Evolutionary conservation across 2,888 invertebrate species (phyloP), one percentile per base, ranked within the genome.

Genomic region (Drosophila acutilabella): DNA sequence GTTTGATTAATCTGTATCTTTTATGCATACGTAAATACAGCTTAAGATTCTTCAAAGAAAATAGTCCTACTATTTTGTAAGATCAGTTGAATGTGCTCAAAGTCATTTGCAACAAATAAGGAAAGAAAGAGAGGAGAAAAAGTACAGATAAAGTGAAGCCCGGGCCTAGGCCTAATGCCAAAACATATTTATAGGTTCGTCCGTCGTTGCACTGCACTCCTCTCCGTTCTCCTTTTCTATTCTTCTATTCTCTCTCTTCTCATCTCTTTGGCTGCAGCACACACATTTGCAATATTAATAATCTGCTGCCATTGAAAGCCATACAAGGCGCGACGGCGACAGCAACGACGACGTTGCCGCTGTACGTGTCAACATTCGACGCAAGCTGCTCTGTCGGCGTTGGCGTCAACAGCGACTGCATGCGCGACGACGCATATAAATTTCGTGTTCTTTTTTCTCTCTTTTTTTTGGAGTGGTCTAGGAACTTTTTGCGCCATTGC

Each of bases 261-360:
- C 47, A 6, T 38, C 14, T 45, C 50, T 52, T n/a, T 44, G 7
- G 14, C 33, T 13, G 52, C 14, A 8, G 4, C 44, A n/a, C 38
- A 48, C 36, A 88, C 86, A 80, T 69, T 78, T 78, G 86, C 83
- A 85, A 85, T 88, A 88, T 84, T 88, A 84, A 88, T 84, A 84
- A 84, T 84, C 88, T 88, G 83, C 86, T 85, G 83, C 88, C 88
- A 83, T 85, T 88, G 83, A 83, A 83, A 85, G 88, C 83, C 88
- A 85, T 83, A 88, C 86, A 88, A 88, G 88, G 83, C 88, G 83
- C 88, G 86, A 85, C 79, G 69, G 45, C 62, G 57, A 38, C 64
- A 53, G 10, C 52, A 14, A 30, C 51, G 44, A 30, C 23, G 38
- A 23, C 58, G 42, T 16, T 36, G 66, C 70, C 48, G 77, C 48